Base-by-base conservation (phyloP, 2,888 invertebrate species). In the Drosophila colorata region DNA sequence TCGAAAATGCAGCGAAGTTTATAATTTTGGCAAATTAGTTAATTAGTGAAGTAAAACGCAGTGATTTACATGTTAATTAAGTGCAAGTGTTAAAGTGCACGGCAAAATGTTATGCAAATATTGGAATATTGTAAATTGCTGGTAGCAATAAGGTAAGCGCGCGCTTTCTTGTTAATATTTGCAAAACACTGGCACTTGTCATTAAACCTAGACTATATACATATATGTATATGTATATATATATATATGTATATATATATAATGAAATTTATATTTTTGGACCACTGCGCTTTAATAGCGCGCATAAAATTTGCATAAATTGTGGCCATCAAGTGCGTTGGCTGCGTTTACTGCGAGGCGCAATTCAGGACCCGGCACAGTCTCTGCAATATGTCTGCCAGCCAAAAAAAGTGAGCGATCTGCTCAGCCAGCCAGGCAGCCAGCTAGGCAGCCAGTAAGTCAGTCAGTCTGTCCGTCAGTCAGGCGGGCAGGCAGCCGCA, bases 231-330 rank as follows among this genome's bases (percentile, higher is more conserved):
- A 5, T 2, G 1, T 28, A 3, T 28, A 31, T 20, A 11, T 0
- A 13, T 33, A 4, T 33, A 13, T 11, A 13, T 33, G 4, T 33
- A 5, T 2, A 5, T 28, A 3, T 28, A 31, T 20, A 11, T 46
- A 66, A 74, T 78, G 56, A 78, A 78, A 66, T 56, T 53, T 66
- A 48, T 51, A 73, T 60, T 60, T 78, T 40, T 44, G 33, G 6
- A 31, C 11, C 18, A 16, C 18, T 33, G 31, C 11, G 48, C 35
- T 77, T 59, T 49, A 60, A 78, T 46, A 35, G 49, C 52, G 47
- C 16, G 41, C 57, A 61, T 58, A 58, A 66, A 51, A 78, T 78
- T 61, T 74, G 40, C 68, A 78, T 74, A 78, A 74, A 61, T 53
- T 35, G 53, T 37, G 38, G 48, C 35, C 57, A 58, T 53, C 49